Base-by-base conservation (phyloP, 1,140 invertebrate species). In the Apis dorsata region DNA sequence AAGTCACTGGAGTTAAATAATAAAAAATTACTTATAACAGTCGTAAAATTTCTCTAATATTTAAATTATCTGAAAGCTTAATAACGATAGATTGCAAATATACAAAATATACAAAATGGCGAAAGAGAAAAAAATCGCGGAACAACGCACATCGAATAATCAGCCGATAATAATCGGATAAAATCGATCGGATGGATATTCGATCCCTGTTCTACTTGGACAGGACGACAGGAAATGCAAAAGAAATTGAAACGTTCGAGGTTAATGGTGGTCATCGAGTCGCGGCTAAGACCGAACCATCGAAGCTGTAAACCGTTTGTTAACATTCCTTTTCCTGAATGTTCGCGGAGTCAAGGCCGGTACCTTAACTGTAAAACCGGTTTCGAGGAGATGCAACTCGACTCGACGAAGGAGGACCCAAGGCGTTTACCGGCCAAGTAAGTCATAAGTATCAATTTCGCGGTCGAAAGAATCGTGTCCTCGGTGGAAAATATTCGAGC, bases 301-400 rank as follows among this genome's bases (percentile, higher is more conserved):
- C 28, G 76, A 28, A 83, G 66, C 51, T 51, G 49, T 78, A 24
- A 63, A 79, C 68, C 81, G 65, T 83, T 83, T 79, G 74, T 83
- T 75, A 79, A 75, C 81, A 79, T 83, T 79, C 81, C 81, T 83
- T 63, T 79, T 79, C 75, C 68, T 71, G 65, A 79, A 83, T 83
- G 74, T 79, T 79, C 75, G 65, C 44, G 49, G 57, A 70, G 81
- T 83, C 81, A 81, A 81, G 80, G 80, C 75, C 75, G 66, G 81
- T 78, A 65, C 75, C 81, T 83, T 83, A 83, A 83, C 81, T 83
- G 81, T 83, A 83, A 83, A 83, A 83, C 81, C 81, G 81, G 81
- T 57, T 83, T 55, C 73, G 65, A 51, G 34, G 62, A 81, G 79
- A 81, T 81, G 80, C 80, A 81, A 60, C 80, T 69, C 63, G 80